Evolutionary conservation across 92 coral and sea anemone species (phyloP).

Genomic region (Nematostella vectensis): DNA sequence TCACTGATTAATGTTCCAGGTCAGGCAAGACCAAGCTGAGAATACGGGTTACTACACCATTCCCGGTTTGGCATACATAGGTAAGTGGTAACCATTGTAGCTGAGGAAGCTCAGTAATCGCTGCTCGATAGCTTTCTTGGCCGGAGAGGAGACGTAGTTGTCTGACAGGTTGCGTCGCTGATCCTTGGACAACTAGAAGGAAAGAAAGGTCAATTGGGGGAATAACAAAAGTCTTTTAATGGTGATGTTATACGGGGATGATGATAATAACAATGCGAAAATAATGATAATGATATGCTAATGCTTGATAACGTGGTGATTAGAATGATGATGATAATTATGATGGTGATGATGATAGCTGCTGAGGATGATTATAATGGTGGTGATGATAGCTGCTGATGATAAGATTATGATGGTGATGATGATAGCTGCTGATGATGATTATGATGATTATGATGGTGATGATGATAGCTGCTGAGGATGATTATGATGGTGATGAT

Average conservation of each 20-base stretch:
- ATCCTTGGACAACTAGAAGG: slow-evolving; percentile 62
- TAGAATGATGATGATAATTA: too few relatives aligned
- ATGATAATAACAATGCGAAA: background rate
- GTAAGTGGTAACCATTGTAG: slow-evolving; percentile 84
- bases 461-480: too few relatives aligned
- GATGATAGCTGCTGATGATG: too few relatives aligned
- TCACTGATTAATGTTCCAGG: too few relatives aligned
- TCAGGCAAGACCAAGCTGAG: too few relatives aligned
- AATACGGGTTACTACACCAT: slow-evolving; percentile 68
- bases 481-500: too few relatives aligned
- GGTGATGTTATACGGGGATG: background rate
- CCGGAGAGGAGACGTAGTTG: slow-evolving; percentile 81
- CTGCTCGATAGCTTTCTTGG: slow-evolving; percentile 76
- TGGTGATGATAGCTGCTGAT: too few relatives aligned
- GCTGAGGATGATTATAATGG: too few relatives aligned
- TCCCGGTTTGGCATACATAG: slow-evolving; percentile 97
- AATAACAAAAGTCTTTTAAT: background rate
- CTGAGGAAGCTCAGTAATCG: slow-evolving; percentile 82
- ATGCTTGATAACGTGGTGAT: too few relatives aligned
- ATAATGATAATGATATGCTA: background rate
- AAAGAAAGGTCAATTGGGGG: background rate
- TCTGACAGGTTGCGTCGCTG: slow-evolving; percentile 69
- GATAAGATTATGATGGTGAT: too few relatives aligned
- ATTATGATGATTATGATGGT: too few relatives aligned
- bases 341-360: too few relatives aligned